Evolutionary conservation across 2,113 vertebrate genomes (phyloP).

Genomic region (Myxocyprinus asiaticus): DNA sequence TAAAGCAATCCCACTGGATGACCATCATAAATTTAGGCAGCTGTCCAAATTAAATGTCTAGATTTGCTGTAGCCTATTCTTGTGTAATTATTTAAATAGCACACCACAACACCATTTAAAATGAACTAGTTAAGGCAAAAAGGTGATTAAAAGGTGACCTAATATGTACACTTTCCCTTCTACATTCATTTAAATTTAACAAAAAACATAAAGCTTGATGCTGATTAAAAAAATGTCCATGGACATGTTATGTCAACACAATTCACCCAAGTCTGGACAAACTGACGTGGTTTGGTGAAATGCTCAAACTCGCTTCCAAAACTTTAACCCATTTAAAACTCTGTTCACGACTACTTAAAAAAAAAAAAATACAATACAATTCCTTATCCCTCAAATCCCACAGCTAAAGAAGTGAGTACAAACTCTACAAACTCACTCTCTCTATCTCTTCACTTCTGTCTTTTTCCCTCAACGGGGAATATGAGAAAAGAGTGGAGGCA

Average conservation of each 20-base stretch:
- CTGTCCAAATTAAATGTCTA: constrained; percentile 1
- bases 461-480: constrained; percentile 18
- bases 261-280: too few relatives aligned
- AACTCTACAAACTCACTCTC: constrained; percentile 24
- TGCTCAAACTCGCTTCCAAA: background rate
- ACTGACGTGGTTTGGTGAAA: background rate
- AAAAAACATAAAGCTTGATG: too few relatives aligned
- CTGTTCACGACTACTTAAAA: constrained; percentile 36
- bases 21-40: background rate
- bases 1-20: background rate
- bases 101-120: too few relatives aligned
- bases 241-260: too few relatives aligned
- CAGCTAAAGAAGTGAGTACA: constrained; percentile 35
- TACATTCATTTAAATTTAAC: too few relatives aligned
- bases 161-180: too few relatives aligned
- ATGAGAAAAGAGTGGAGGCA: constrained; percentile 4
- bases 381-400: constrained; percentile 44
- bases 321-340: constrained; percentile 40
- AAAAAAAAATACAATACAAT: too few relatives aligned
- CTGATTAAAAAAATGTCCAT: too few relatives aligned
- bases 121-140: too few relatives aligned
- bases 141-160: too few relatives aligned
- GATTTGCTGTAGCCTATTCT: too few relatives aligned
- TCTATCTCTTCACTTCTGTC: background rate
- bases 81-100: too few relatives aligned